Evolutionary conservation across 2,113 vertebrate species (phyloP).

Genomic region (Lepidothrix coronata): DNA sequence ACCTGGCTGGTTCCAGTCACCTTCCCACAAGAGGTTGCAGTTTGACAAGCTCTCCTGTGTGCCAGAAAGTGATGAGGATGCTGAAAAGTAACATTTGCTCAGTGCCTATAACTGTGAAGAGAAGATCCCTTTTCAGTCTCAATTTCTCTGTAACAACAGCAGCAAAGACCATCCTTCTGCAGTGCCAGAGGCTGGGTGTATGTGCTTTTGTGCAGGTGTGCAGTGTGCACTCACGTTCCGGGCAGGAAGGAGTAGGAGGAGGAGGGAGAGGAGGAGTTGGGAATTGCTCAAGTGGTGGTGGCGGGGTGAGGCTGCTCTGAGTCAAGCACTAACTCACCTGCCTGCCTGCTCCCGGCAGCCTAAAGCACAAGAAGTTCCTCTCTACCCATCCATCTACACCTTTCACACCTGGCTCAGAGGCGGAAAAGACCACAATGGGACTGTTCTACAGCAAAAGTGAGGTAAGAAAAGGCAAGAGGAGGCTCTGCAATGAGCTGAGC

Average conservation of each 20-base stretch:
- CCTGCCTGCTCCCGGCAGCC: slow-evolving; percentile 12
- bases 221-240: fast-evolving
- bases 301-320: slow-evolving; percentile 55
- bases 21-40: not conserved
- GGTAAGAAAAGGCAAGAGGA: slow-evolving; percentile 23
- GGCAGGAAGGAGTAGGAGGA: not conserved
- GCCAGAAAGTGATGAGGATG: not conserved
- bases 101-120: not conserved
- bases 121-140: not conserved
- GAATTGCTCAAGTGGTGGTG: slow-evolving; percentile 27
- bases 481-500: not conserved
- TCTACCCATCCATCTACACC: fast-evolving
- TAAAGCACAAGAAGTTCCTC: not conserved
- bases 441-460: slow-evolving; percentile 49
- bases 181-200: not conserved
- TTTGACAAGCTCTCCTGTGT: not conserved
- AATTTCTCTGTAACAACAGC: fast-evolving
- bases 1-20: too few species aligned
- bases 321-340: slow-evolving; percentile 66
- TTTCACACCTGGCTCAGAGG: not conserved
- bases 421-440: not conserved
- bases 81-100: not conserved
- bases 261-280: not conserved
- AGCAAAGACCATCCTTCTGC: not conserved
- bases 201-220: fast-evolving